These are phyloP conservation scores for Latheticus oryzae DNA, from an alignment of 2,888 invertebrate species.

Conservation along the genomic window DNA sequence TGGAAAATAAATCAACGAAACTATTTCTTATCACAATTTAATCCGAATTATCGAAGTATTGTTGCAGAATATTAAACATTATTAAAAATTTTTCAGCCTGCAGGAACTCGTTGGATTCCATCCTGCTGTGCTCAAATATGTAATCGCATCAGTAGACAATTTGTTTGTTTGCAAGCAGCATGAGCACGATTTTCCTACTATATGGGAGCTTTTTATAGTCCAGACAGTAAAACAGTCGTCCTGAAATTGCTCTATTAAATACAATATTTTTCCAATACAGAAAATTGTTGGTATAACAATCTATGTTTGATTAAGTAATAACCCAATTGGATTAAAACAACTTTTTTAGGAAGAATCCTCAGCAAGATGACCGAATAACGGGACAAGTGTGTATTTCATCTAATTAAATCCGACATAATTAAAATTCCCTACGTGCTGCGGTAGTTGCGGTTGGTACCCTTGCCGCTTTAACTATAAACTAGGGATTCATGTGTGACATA, in stretches of 20 bases:
- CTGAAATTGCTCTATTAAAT: conserved; percentile 20
- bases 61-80: too few species aligned
- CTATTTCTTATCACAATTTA: conserved; percentile 4
- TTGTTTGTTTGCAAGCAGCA: conserved; percentile 12
- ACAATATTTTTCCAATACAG: conserved; percentile 26
- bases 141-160: conserved; percentile 9
- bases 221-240: conserved; percentile 1
- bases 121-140: conserved; percentile 3
- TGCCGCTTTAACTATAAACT: conserved; percentile 41
- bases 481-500: conserved; percentile 45
- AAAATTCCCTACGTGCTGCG: conserved; percentile 50
- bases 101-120: too few species aligned
- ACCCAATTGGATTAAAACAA: conserved; percentile 8
- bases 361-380: conserved; percentile 19
- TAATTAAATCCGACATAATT: conserved; percentile 51
- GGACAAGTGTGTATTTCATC: conserved; percentile 36
- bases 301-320: conserved; percentile 24
- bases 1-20: conserved; percentile 3
- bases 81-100: too few species aligned
- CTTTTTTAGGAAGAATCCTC: conserved; percentile 12
- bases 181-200: conserved; percentile 25
- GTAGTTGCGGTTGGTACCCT: conserved; percentile 46
- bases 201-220: conserved; percentile 19
- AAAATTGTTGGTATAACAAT: conserved; percentile 15
- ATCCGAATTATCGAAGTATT: too few species aligned